Percentiles rank a stretch among this genome's conserved stretches.
These are phyloP conservation scores for Gambelia wislizenii DNA, from an alignment of 2,797 vertebrate genomes.

Conservation along the genomic window DNA sequence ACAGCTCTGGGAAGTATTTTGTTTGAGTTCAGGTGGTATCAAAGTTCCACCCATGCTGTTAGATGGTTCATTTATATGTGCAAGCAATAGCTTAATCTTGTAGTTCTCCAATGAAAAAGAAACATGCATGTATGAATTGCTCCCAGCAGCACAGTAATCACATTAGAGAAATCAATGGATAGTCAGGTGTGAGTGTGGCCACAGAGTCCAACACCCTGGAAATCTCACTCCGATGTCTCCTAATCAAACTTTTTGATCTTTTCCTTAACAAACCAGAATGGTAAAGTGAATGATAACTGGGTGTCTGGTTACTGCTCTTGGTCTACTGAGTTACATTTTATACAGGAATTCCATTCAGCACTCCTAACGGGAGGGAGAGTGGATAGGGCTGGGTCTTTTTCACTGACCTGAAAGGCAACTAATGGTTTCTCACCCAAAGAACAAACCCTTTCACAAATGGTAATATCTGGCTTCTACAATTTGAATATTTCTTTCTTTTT, in stretches of 20 bases:
- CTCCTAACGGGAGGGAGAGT: not conserved
- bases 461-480: not conserved
- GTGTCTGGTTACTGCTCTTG: not conserved
- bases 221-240: not conserved
- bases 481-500: not conserved
- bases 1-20: not conserved
- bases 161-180: not conserved
- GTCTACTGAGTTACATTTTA: not conserved
- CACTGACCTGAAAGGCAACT: not conserved
- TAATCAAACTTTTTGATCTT: not conserved
- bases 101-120: not conserved
- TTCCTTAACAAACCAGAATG: not conserved
- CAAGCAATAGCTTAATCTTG: not conserved
- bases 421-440: not conserved
- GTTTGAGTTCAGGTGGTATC: not conserved
- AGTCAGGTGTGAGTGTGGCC: not conserved
- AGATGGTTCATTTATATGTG: not conserved
- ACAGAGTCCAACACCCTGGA: not conserved
- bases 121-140: not conserved
- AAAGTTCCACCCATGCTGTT: not conserved
- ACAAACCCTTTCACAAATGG: not conserved
- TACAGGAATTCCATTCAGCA: not conserved
- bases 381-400: not conserved
- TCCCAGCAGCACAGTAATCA: not conserved
- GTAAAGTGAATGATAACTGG: conserved; percentile 30